A percentile compares a stretch with the other conserved stretches of the same genome.
Evolutionary conservation across 1,140 invertebrate genomes (phyloP).

Genomic region (Papilio helenus): DNA sequence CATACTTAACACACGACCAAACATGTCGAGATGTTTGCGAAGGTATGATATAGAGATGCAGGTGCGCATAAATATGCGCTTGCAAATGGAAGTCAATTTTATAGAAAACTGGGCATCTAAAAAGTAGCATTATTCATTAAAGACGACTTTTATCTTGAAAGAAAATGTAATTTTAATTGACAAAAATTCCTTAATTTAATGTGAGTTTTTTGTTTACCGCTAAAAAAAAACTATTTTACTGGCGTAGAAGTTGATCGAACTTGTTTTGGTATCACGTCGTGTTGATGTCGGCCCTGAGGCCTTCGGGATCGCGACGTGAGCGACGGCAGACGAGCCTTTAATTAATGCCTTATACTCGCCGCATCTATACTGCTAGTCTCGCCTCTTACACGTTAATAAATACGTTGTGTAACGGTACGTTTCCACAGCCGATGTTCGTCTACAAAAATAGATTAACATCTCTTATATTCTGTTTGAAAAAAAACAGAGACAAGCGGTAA

Average conservation of each 20-base stretch:
- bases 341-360: slow-evolving; percentile 46
- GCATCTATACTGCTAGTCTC: slow-evolving; percentile 34
- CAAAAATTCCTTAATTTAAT: too few relatives aligned
- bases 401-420: background rate
- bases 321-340: slow-evolving; percentile 49
- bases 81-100: slow-evolving; percentile 3
- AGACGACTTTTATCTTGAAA: background rate
- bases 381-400: slow-evolving; percentile 27
- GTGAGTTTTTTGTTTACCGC: too few relatives aligned
- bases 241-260: slow-evolving; percentile 41
- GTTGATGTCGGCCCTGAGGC: slow-evolving; percentile 50
- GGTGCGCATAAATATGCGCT: background rate
- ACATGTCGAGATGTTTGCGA: slow-evolving; percentile 28
- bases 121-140: background rate
- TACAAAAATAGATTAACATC: background rate
- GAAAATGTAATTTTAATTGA: too few relatives aligned
- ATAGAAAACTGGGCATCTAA: slow-evolving; percentile 21
- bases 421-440: background rate
- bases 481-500: background rate
- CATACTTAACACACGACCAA: slow-evolving; percentile 24
- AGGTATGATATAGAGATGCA: background rate
- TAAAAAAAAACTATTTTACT: slow-evolving; percentile 43
- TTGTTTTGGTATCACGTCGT: slow-evolving; percentile 45
- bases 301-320: slow-evolving; percentile 38
- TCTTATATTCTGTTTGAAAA: background rate